Conservation (phyloP, 2,888 invertebrate species). For the Mythimna albipuncta region DNA sequence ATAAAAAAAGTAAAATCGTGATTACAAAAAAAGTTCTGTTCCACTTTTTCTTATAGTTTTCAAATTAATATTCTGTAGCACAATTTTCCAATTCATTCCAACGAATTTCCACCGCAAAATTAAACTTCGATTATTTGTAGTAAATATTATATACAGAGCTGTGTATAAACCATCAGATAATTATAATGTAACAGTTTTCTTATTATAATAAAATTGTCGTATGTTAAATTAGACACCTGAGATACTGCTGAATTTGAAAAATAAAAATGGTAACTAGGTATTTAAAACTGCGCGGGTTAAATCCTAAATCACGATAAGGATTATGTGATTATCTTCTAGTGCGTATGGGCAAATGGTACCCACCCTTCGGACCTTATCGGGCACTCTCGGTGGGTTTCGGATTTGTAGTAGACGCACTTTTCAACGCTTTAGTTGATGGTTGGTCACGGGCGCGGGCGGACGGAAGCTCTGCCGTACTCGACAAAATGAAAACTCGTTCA, state of each 20-base stretch:
- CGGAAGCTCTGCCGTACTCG: neutral
- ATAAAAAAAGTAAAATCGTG: neutral
- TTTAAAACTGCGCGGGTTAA: neutral
- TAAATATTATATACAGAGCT: neutral
- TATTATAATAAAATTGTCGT: neutral
- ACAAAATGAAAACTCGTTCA: slow-evolving; percentile 41
- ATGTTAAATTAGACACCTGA: neutral
- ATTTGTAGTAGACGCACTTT: neutral
- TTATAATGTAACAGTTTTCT: neutral
- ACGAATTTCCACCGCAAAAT: neutral
- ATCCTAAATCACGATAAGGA: neutral
- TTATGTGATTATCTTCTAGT: neutral
- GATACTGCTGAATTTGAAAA: neutral
- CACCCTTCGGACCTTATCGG: slow-evolving; percentile 16
- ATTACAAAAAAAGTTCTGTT: neutral
- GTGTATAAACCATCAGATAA: neutral
- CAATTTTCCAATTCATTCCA: neutral
- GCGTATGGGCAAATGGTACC: slow-evolving; percentile 17
- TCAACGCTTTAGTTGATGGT: slow-evolving; percentile 38
- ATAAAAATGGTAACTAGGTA: neutral
- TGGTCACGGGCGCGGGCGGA: slow-evolving; percentile 38
- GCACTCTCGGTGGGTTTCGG: neutral
- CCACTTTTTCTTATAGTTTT: neutral
- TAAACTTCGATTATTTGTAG: neutral
- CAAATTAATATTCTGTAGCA: neutral